Base-by-base conservation (phyloP, 1,140 invertebrate genomes). In the Megalonaias nervosa region DNA sequence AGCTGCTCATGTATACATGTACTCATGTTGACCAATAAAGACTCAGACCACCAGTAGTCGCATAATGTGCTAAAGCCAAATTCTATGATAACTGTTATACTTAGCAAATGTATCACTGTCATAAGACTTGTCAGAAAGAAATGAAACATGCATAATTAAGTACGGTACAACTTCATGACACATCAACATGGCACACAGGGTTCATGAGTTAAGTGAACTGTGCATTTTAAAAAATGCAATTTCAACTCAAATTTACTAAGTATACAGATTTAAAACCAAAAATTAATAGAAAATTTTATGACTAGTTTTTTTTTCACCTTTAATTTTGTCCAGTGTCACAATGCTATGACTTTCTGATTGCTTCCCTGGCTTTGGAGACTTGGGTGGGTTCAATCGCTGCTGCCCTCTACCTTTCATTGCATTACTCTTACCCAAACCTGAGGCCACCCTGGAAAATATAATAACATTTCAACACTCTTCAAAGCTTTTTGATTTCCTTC, bases 241-340 rank as follows among this genome's bases (percentile, higher is more conserved):
- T 61, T n/a, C 31, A 60, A 31, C 23, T 31, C 57, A 17, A 59
- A 62, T 71, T 57, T 64, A 55, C 64, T 3, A 26, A 48, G 11
- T 11, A 48, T 48, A 48, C 38, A 48, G 38, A 48, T 48, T 48
- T 48, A 48, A 48, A 48, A 48, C 38, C 1, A 48, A 48, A 48
- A 48, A 6, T 48, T 6, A 48, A 6, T 11, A 48, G 38, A 48
- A 48, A 48, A 48, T 48, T 48, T 4, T 48, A 48, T 48, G 38
- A 48, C 38, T 11, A 48, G 4, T 48, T 48, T 48, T 48, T 48
- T 19, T 38, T 77, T 67, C 64, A 88, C 87, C 74, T 81, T 89
- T 89, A 23, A 89, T 81, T 78, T 88, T 84, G 16, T 86, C 83
- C 31, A 89, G 61, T n/a, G 83, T 86, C 9, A 89, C 85, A 19